phyloP scores from a whole-genome alignment of 2,888 invertebrate genomes.

The Mechanitis mazaeus region DNA sequence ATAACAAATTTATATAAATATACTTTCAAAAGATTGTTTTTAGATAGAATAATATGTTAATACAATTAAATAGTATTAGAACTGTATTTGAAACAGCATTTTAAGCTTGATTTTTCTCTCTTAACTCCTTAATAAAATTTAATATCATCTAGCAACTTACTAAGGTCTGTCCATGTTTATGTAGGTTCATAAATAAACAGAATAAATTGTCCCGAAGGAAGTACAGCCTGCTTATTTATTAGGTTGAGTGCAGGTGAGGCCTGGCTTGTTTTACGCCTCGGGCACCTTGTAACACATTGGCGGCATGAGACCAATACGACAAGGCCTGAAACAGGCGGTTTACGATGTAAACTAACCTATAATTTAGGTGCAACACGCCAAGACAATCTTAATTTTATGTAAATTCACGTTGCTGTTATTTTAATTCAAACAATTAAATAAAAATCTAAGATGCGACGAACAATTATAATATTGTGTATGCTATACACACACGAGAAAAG shows the following conservation, averaged over 20 bases:
- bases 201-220: conserved; percentile 53
- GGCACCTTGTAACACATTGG: conserved; percentile 50
- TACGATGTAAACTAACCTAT: conserved; percentile 5
- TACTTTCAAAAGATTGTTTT: too few relatives aligned
- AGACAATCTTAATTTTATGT: background rate
- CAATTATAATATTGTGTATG: too few relatives aligned
- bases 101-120: background rate
- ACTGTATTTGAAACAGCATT: too few relatives aligned
- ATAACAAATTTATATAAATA: too few relatives aligned
- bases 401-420: too few relatives aligned
- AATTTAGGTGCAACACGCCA: background rate
- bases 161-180: conserved; percentile 10
- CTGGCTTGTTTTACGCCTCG: conserved; percentile 59
- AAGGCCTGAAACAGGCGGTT: conserved; percentile 8
- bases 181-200: conserved; percentile 52
- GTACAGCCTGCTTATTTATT: conserved; percentile 54
- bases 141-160: background rate
- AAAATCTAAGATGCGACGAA: too few relatives aligned
- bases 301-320: conserved; percentile 39
- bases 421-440: too few relatives aligned
- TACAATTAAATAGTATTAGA: too few relatives aligned
- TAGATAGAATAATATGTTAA: too few relatives aligned
- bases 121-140: background rate
- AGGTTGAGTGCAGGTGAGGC: conserved; percentile 53
- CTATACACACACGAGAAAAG: too few relatives aligned